Evolutionary conservation across 2,888 invertebrate genomes (phyloP).

Genomic region (Serripes groenlandicus): DNA sequence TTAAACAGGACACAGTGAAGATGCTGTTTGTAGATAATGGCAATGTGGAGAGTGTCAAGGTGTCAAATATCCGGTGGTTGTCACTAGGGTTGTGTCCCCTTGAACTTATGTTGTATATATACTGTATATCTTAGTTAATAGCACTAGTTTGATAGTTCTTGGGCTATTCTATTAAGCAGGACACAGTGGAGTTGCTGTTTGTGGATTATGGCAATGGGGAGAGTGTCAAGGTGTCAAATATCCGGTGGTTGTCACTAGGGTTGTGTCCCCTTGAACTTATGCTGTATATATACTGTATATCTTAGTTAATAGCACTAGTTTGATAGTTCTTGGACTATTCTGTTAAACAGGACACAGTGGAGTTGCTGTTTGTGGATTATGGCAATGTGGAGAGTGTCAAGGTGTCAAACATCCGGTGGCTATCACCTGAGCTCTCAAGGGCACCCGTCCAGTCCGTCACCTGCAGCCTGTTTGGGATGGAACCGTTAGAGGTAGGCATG

Average conservation of each 20-base stretch:
- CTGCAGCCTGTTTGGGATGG: conserved; percentile 72
- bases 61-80: no score
- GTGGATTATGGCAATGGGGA: conserved; percentile 81
- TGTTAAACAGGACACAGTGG: conserved; percentile 68
- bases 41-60: conserved; percentile 77
- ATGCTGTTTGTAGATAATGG: no score
- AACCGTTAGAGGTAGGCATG: conserved; percentile 72
- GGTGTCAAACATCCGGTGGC: conserved; percentile 65
- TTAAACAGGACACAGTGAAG: conserved; percentile 62
- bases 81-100: no score
- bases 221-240: conserved; percentile 51
- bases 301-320: no score
- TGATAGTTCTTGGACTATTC: no score
- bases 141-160: no score
- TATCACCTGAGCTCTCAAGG: conserved; percentile 68
- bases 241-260: conserved; percentile 73
- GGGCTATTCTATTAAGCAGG: no score
- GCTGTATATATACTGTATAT: no score
- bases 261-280: no score
- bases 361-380: conserved; percentile 78
- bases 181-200: conserved; percentile 73
- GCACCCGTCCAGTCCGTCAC: conserved; percentile 74
- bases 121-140: no score
- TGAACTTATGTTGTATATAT: no score
- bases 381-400: conserved; percentile 76